A percentile compares a stretch with the other conserved stretches of the same genome.
Conservation (phyloP, 2,113 vertebrate species). For the Synchiropus splendidus region DNA sequence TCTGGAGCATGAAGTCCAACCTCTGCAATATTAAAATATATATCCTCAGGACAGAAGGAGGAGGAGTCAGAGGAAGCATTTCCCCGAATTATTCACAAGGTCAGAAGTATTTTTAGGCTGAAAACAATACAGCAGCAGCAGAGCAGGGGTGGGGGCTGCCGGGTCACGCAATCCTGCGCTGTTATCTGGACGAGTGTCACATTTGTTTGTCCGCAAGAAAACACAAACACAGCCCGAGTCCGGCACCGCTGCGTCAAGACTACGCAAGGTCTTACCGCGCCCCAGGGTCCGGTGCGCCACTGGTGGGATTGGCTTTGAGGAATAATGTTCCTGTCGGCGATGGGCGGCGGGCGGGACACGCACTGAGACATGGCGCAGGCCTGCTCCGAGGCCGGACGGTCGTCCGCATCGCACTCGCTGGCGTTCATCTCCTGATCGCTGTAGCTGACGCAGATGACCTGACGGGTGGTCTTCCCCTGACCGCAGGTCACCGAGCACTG, state of each 20-base stretch:
- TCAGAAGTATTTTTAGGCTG: conserved; percentile 23
- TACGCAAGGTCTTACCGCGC: conserved; percentile 80
- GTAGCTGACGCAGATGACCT: conserved; percentile 87
- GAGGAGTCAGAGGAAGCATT: conserved; percentile 24
- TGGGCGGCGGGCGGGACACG: conserved; percentile 59
- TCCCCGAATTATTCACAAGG: conserved; percentile 31
- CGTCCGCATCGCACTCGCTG: conserved; percentile 83
- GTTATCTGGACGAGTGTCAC: background rate
- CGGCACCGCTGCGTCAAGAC: too few species aligned
- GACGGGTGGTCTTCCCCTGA: conserved; percentile 84
- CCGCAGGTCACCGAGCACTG: conserved; percentile 95
- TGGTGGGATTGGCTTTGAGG: conserved; percentile 75
- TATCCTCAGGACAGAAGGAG: conserved; percentile 27
- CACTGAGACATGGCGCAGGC: conserved; percentile 90
- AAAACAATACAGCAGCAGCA: conserved; percentile 9
- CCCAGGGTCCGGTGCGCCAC: conserved; percentile 96
- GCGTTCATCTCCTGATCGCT: conserved; percentile 78
- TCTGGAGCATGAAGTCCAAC: conserved; percentile 5
- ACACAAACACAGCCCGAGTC: background rate
- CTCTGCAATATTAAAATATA: conserved; percentile 18
- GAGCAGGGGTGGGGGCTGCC: background rate
- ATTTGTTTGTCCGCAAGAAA: too few species aligned
- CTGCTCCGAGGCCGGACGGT: conserved; percentile 79
- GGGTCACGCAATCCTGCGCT: conserved; percentile 2
- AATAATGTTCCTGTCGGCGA: conserved; percentile 64